Percentiles rank a stretch among this genome's conserved stretches.
Conservation (phyloP, 2,888 invertebrate species). For the Arctia plantaginis region DNA sequence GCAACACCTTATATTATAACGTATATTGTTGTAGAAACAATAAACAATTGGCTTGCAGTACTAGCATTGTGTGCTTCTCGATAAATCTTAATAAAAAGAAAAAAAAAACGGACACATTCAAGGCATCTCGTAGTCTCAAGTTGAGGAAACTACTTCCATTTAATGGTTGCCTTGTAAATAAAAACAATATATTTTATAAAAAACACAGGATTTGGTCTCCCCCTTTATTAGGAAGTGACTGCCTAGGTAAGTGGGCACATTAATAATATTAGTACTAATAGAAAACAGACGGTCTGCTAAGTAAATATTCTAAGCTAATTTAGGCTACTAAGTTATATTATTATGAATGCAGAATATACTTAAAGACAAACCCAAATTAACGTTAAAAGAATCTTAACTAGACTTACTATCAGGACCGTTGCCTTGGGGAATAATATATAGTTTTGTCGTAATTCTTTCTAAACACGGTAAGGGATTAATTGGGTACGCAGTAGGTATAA, state of each 20-base stretch:
- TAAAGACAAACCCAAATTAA: not conserved
- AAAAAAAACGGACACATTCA: not conserved
- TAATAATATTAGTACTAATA: not conserved
- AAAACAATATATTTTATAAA: not conserved
- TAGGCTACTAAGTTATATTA: not conserved
- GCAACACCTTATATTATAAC: not conserved
- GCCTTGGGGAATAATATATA: not conserved
- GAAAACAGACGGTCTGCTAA: not conserved
- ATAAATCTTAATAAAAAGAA: not conserved
- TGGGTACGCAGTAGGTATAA: not conserved
- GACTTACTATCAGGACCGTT: not conserved
- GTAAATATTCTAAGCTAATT: not conserved
- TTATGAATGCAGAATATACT: not conserved
- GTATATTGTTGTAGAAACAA: not conserved
- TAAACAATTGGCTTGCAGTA: not conserved
- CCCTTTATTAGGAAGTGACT: too few species aligned
- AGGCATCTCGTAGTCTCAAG: not conserved
- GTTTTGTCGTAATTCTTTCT: not conserved
- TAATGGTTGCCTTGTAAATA: not conserved
- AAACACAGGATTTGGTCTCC: too few species aligned
- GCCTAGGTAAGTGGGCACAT: not conserved
- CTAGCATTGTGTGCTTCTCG: not conserved
- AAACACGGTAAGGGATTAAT: not conserved
- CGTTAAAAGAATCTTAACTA: not conserved
- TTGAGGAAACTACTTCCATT: not conserved